A percentile compares a stretch with the other conserved stretches of the same genome.
Conservation (phyloP, 2,113 vertebrate genomes). For the Anarrhichthys ocellatus region DNA sequence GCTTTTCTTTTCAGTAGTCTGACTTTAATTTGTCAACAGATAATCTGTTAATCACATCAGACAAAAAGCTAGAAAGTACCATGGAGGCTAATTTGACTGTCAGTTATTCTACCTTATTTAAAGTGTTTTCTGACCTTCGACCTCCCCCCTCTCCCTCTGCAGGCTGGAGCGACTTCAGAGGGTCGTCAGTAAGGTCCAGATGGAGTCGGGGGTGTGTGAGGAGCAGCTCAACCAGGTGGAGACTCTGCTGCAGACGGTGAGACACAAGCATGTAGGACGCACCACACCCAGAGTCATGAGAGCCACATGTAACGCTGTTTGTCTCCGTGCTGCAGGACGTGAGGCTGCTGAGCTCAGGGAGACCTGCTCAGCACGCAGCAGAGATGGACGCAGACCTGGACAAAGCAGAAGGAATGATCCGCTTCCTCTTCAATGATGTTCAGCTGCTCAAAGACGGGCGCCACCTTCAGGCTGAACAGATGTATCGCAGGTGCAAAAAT, state of each 20-base stretch:
- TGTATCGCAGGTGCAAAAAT: slow-evolving; percentile 91
- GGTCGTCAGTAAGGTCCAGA: slow-evolving; percentile 93
- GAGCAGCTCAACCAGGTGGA: slow-evolving; percentile 97
- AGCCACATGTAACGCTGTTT: background rate
- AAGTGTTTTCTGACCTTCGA: slow-evolving; percentile 50
- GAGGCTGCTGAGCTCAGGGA: slow-evolving; percentile 86
- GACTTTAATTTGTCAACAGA: background rate
- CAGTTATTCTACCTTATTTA: background rate
- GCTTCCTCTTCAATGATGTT: slow-evolving; percentile 92
- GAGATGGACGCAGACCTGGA: slow-evolving; percentile 93
- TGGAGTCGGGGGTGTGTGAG: slow-evolving; percentile 94
- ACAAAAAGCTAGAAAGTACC: background rate
- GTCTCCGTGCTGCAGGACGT: slow-evolving; percentile 82
- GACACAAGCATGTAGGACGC: slow-evolving; percentile 8
- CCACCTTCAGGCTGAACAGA: slow-evolving; percentile 95
- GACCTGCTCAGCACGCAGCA: slow-evolving; percentile 79
- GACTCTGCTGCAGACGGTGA: slow-evolving; percentile 90
- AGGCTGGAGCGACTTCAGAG: slow-evolving; percentile 95
- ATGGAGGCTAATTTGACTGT: background rate
- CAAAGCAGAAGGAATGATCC: slow-evolving; percentile 92
- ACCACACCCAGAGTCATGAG: rapidly evolving
- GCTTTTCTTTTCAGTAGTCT: background rate
- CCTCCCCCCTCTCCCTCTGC: slow-evolving; percentile 18
- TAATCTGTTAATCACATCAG: background rate
- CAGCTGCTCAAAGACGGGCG: slow-evolving; percentile 96